Evolutionary conservation across 2,113 vertebrate genomes (phyloP), one percentile per base, ranked within the genome.

Genomic region (Vulpes vulpes): DNA sequence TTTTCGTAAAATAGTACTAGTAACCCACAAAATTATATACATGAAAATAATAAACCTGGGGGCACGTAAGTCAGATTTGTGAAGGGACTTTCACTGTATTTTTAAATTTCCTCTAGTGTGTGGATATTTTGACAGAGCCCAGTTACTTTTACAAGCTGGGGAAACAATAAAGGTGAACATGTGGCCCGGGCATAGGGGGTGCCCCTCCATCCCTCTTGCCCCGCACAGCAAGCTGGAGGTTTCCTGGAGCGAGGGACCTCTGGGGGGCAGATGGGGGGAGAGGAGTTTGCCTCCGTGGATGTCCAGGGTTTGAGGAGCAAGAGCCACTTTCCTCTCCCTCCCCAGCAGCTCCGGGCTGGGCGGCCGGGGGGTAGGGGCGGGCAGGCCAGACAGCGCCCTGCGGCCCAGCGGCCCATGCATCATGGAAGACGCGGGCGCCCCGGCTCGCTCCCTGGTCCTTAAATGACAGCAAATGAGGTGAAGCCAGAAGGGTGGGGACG

Each of bases 401-500:
- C 38, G 53, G 96, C 97, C 7, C 84, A 91, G 89, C 83, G 84
- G 67, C 73, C 53, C 82, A 85, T 97, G 98, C 98, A 98, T 98
- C 97, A 98, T 98, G 89, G 81, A 98, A 95, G 95, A 73, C 12
- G 49, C 71, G 91, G 94, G 97, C 67, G 97, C 95, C 94, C 98
- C 81, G 38, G 93, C 95, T 96, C 89, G 71, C 98, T 96, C 81
- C 80, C 95, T 78, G 96, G 97, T 97, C 98, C 98, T 97, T 91
- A 98, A 96, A 84, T 98, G 96, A 97, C 98, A 98, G 99, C 98
- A 97, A 98, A 97, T 95, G 98, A 99, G 98, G 98, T 97, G 98
- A 98, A 97, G 96, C 97, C 89, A 43, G 71, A 98, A 95, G 35
- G 98, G 96, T 97, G 98, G 98, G 98, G 98, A 96, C 97, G 92